These are phyloP conservation scores for Cebidichthys violaceus DNA, from an alignment of 2,113 vertebrate species.

Conservation along the genomic window DNA sequence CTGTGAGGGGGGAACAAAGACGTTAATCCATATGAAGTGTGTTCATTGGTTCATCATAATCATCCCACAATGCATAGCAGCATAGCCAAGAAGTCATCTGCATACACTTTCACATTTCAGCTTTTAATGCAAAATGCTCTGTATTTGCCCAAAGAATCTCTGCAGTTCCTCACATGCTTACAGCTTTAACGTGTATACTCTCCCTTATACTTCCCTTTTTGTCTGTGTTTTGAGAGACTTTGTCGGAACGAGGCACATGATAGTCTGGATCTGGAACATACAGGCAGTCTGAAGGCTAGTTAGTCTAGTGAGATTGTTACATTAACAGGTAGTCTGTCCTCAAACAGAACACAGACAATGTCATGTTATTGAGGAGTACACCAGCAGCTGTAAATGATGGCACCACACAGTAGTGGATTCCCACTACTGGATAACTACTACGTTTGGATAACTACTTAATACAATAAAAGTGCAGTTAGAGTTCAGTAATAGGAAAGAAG, in stretches of 20 bases:
- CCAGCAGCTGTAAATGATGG: background rate
- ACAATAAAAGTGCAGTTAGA: background rate
- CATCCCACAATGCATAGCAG: constrained; percentile 56
- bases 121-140: constrained; percentile 62
- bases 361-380: background rate
- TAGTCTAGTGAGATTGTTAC: background rate
- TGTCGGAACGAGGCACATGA: constrained; percentile 24
- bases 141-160: constrained; percentile 39
- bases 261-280: constrained; percentile 10
- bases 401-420: background rate
- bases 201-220: constrained; percentile 28
- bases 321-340: background rate
- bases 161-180: constrained; percentile 47
- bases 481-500: background rate
- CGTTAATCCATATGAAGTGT: constrained; percentile 37
- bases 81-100: constrained; percentile 53
- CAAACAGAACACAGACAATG: background rate
- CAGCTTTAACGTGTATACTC: constrained; percentile 29
- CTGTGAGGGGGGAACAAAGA: constrained; percentile 20
- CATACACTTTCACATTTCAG: constrained; percentile 49
- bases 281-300: constrained; percentile 7
- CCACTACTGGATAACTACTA: too few species aligned
- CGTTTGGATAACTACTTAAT: background rate
- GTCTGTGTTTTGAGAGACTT: constrained; percentile 53
- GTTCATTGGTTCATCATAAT: constrained; percentile 56